Base-by-base conservation (phyloP, 2,113 vertebrate genomes). In the Sebastes schlegelii region DNA sequence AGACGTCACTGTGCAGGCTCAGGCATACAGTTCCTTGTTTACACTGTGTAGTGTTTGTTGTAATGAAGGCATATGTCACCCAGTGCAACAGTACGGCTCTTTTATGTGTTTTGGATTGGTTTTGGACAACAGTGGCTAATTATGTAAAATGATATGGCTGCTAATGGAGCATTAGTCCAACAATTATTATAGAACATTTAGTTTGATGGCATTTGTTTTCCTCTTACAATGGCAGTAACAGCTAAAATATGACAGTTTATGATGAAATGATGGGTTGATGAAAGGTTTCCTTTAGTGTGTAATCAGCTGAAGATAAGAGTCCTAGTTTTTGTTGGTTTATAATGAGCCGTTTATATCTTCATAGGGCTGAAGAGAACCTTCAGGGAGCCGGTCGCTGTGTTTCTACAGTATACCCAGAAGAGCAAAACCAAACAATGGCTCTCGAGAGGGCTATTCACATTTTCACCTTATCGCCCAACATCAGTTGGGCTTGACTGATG, bases 1-100 rank as follows among this genome's bases (percentile, higher is more conserved):
- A 40, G 26, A 73, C 1, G 8, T 67, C 40, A n/a, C n/a, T 12
- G 14, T 70, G 60, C 13, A 58, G 45, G 6, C 49, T 63, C n/a
- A 12, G 40, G 65, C 26, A 46, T 23, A 21, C 43, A 45, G 6
- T 66, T 71, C 4, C 26, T 65, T 70, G 26, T 87, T 77, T 49
- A 63, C 23, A 23, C 49, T 68, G 46, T 57, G 70, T 42, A 62
- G 12, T 23, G 19, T 72, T 68, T 2, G 43, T 49, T 75, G n/a
- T 79, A 75, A 86, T 86, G 21, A 73, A 78, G 61, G 45, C 80
- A 83, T 79, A 16, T 69, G 75, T 80, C 62, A 63, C 10, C 49
- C 54, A 54, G 55, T 66, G 34, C 57, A 64, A 60, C 67, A 61
- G 17, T 26, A 17, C 23, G 68, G 21, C 67, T 68, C 34, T 57